Percentiles rank a stretch among this genome's conserved stretches.
These are phyloP conservation scores for Ostrea edulis DNA, from an alignment of 1,140 invertebrate genomes.

Conservation along the genomic window DNA sequence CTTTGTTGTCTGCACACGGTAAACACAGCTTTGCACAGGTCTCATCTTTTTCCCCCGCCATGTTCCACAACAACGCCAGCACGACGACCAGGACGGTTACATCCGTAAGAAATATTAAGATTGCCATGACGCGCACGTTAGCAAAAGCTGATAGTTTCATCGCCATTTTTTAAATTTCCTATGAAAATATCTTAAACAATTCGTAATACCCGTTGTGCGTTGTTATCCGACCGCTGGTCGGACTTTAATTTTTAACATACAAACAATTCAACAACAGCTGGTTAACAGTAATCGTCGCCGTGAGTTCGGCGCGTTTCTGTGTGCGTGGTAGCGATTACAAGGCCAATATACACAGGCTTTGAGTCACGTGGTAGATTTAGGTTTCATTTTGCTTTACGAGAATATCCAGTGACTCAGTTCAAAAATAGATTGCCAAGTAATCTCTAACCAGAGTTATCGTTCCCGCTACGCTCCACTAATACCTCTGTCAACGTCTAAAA, in stretches of 20 bases:
- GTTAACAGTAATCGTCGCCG: too few relatives aligned
- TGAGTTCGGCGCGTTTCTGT: too few relatives aligned
- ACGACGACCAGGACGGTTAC: neutral
- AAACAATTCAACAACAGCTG: too few relatives aligned
- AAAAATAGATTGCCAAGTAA: too few relatives aligned
- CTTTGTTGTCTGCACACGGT: neutral
- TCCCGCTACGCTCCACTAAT: too few relatives aligned
- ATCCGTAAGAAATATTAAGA: neutral
- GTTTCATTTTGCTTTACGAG: too few relatives aligned
- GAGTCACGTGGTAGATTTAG: too few relatives aligned
- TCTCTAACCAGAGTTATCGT: too few relatives aligned
- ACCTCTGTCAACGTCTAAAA: too few relatives aligned
- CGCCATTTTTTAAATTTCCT: slow-evolving; percentile 1
- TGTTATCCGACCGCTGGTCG: neutral
- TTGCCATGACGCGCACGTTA: neutral
- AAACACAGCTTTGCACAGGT: slow-evolving; percentile 12
- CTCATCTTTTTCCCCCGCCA: neutral
- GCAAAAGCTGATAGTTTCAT: neutral
- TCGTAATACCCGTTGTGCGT: neutral
- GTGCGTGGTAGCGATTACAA: too few relatives aligned
- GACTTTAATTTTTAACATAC: neutral
- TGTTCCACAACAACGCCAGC: neutral
- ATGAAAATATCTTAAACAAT: neutral
- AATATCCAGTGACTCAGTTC: too few relatives aligned
- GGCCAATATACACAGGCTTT: too few relatives aligned